Base-by-base conservation (phyloP, 2,888 invertebrate species). In the Ennomos fuscantarius region DNA sequence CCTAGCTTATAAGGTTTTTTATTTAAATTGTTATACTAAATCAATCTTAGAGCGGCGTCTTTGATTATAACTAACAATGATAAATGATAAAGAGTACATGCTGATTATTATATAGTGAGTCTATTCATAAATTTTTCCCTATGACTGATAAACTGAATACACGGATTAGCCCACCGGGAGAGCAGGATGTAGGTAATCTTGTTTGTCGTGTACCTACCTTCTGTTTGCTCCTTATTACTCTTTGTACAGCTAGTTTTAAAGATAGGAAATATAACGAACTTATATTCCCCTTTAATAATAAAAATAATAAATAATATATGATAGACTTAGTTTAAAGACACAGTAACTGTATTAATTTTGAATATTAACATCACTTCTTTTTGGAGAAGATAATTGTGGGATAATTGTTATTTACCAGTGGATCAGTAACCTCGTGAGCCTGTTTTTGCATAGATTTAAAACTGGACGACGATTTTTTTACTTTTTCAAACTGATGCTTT, bases 151-250 rank as follows among this genome's bases (percentile, higher is more conserved):
- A 90, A 63, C 63, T 59, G 53, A 59, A 34, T 68, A 77, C 76
- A 74, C 68, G 75, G 84, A 86, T 88, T 78, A 86, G 89, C 75
- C 90, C 91, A 91, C 91, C 91, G 80, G 83, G 85, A 84, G 71
- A 71, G 88, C 91, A 91, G 91, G 91, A 91, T 87, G 89, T 83
- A 78, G 76, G 76, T 90, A 90, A 90, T 90, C 89, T 85, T 85
- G 83, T 85, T 83, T 83, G 77, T 70, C 66, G 70, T 66, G 62
- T 43, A 47, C 46, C 58, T 43, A 47, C 46, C 58, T 50, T 59
- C 58, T 79, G 74, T 81, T 80, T 82, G 70, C 53, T 54, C 76
- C 76, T 81, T 78, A 82, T 81, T 83, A 77, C 79, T 77, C 58
- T 54, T 45, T 53, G 58, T 45, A 42, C 5, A 39, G 34, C 1